Evolutionary conservation across 37 sponge, comb jelly and placozoan species (phyloP), one percentile per base, ranked within the genome.

Genomic region (Hormiphora californensis): DNA sequence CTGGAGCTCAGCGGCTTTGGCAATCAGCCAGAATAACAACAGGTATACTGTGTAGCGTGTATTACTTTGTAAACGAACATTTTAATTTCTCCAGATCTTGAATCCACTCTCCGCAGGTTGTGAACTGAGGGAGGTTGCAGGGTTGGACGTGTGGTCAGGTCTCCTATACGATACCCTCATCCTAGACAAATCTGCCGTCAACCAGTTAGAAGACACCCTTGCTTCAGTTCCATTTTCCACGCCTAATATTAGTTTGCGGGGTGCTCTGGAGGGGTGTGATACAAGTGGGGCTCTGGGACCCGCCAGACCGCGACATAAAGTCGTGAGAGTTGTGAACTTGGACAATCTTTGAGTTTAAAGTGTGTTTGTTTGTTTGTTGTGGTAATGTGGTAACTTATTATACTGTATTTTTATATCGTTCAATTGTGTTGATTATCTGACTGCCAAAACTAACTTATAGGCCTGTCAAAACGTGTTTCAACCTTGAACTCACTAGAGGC

Each of bases 121-220:
- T 73, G 81, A 73, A 17, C 9, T 73, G 81, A 37, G 81, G 23
- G 81, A 73, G 22, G 81, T 73, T 4, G 81, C 40, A 40, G 81
- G 81, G n/a, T 46, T 73, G 27, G 81, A 73, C 25, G 81, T 73
- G 3, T 73, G 81, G 81, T 73, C 81, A 30, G 46, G 28, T 8
- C 44, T 73, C 2, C 81, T 73, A 22, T 73, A 73, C 81, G 81
- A 73, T 28, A 73, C 81, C 4, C 81, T 73, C 32, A 41, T 73
- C 25, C 81, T 73, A 7, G 81, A 73, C 35, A 1, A 43, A 11
- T 41, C 81, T 43, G 81, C 39, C 38, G 43, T 34, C 5, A 36
- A 23, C 11, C 59, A 30, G 5, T 46, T 73, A 27, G 27, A n/a
- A 22, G 81, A 73, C 21, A 2, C 43, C 46, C 40, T 73, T 36